Evolutionary conservation across 2,888 invertebrate genomes (phyloP).

Genomic region (Helleia helle): DNA sequence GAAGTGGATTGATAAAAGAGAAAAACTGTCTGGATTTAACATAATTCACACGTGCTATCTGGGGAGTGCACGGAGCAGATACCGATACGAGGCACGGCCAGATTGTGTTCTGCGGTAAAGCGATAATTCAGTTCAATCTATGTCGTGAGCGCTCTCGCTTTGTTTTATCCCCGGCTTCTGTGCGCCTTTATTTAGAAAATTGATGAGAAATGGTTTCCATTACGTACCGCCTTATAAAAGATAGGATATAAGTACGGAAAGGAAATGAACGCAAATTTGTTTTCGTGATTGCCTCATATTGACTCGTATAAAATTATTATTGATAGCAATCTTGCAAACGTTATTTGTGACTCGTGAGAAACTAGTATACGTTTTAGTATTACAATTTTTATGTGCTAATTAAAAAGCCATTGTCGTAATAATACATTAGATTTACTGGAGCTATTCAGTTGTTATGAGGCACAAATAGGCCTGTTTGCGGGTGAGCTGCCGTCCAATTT

Average conservation of each 20-base stretch:
- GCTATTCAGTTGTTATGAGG: slow-evolving; percentile 25
- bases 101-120: slow-evolving; percentile 74
- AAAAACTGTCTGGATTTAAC: slow-evolving; percentile 56
- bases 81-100: slow-evolving; percentile 32
- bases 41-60: slow-evolving; percentile 67
- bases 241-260: slow-evolving; percentile 48
- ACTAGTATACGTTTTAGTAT: neutral
- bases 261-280: slow-evolving; percentile 73
- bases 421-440: slow-evolving; percentile 14
- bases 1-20: slow-evolving; percentile 58
- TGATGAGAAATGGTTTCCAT: slow-evolving; percentile 74
- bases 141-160: slow-evolving; percentile 70
- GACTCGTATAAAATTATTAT: slow-evolving; percentile 64
- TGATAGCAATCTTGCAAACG: slow-evolving; percentile 56
- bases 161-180: slow-evolving; percentile 71
- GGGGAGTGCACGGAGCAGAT: slow-evolving; percentile 35
- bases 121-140: slow-evolving; percentile 73
- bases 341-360: slow-evolving; percentile 22
- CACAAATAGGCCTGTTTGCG: slow-evolving; percentile 44
- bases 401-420: slow-evolving; percentile 5
- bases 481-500: slow-evolving; percentile 51
- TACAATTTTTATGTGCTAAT: neutral
- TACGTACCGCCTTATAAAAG: slow-evolving; percentile 66
- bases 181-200: slow-evolving; percentile 74
- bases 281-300: slow-evolving; percentile 69